These are phyloP conservation scores for Catagonus wagneri DNA, from an alignment of 2,113 vertebrate species.

Conservation along the genomic window DNA sequence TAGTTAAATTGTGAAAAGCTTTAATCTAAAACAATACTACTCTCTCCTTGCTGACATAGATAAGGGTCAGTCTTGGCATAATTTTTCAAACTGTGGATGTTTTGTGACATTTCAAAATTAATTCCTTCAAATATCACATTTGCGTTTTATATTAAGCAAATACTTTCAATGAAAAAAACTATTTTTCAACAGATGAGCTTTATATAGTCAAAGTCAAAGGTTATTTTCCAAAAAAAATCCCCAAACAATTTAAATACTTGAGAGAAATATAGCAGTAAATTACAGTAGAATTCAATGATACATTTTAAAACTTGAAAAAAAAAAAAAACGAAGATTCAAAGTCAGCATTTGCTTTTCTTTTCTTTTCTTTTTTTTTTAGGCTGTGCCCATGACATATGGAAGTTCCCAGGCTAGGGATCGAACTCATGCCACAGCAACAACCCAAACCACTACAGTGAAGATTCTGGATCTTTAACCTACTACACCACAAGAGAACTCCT, in stretches of 20 bases:
- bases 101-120: slow-evolving; percentile 30
- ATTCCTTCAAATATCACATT: not conserved
- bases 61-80: not conserved
- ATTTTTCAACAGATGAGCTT: not conserved
- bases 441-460: no score
- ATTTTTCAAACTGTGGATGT: slow-evolving; percentile 13
- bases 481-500: no score
- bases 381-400: no score
- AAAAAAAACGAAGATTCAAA: not conserved
- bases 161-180: not conserved
- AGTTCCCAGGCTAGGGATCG: no score
- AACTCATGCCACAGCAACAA: no score
- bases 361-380: no score
- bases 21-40: not conserved
- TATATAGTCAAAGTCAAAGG: not conserved
- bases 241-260: not conserved
- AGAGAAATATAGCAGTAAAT: not conserved
- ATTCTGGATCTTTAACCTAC: no score
- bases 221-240: not conserved
- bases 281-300: not conserved
- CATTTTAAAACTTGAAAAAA: not conserved
- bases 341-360: not conserved
- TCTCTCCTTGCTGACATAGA: not conserved
- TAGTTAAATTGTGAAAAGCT: not conserved
- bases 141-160: slow-evolving; percentile 6